These are phyloP conservation scores for Cepaea hortensis DNA, from an alignment of 2,888 invertebrate species.

Conservation along the genomic window DNA sequence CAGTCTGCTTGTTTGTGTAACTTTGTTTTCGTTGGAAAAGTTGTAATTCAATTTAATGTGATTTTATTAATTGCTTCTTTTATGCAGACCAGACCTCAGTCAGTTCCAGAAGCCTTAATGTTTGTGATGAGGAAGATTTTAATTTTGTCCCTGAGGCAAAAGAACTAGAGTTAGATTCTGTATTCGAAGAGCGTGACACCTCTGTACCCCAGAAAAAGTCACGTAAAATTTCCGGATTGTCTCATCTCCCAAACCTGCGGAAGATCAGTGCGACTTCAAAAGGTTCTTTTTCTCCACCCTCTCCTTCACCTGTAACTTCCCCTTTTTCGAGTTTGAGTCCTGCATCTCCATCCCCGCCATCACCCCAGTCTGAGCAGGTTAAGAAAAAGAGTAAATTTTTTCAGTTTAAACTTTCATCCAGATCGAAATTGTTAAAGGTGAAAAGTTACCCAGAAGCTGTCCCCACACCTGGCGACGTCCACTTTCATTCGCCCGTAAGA, in stretches of 20 bases:
- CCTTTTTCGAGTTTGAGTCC: neutral
- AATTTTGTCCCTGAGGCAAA: constrained; percentile 1
- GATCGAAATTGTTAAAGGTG: constrained; percentile 13
- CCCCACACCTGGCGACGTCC: neutral
- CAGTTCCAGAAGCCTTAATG: neutral
- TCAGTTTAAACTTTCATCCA: neutral
- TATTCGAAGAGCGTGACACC: constrained; percentile 13
- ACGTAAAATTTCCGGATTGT: neutral
- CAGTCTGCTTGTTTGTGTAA: too few species aligned
- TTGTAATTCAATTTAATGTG: neutral
- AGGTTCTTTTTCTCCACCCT: constrained; percentile 11
- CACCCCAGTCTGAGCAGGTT: neutral
- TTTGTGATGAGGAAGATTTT: constrained; percentile 14
- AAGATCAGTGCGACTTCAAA: neutral
- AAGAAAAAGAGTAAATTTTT: constrained; percentile 18
- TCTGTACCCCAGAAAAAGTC: neutral
- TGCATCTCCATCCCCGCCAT: neutral
- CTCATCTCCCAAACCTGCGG: constrained; percentile 5
- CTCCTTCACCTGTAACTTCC: neutral
- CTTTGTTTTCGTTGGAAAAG: too few species aligned
- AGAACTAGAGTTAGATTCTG: neutral
- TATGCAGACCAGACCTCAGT: constrained; percentile 19
- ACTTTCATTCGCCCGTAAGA: neutral
- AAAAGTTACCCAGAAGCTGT: constrained; percentile 12
- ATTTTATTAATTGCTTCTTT: constrained; percentile 20